Evolutionary conservation across 35 echinoderm and acorn worm species (phyloP), one percentile per base, ranked within the genome.

Genomic region (Chiridota heheva): DNA sequence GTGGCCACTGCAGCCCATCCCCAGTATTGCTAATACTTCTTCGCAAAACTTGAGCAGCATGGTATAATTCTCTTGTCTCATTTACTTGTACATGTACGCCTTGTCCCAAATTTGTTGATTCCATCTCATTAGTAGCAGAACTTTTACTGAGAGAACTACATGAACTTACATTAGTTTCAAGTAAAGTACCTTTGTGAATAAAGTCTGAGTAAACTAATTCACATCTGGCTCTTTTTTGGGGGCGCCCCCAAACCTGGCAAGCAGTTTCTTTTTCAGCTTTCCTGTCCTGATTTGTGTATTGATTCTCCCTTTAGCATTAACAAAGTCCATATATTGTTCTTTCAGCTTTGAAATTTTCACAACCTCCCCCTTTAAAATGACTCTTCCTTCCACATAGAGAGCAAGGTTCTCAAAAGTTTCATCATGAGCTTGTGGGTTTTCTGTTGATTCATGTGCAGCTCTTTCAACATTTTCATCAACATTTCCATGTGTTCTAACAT

Each of bases 11-110:
- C 63, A 67, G 17, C 8, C 10, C 18, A 31, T 46, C 33, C 25
- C 7, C 33, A 7, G 29, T 27, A 32, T 31, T 49, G 40, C n/a
- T 17, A 44, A 48, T 2, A 44, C 17, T 49, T n/a, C 18, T 46
- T 26, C 44, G 26, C 40, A 48, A 74, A 27, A 74, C 2, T 29
- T 74, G 71, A 12, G 46, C 46, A 30, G 71, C 71, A 48, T 74
- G 42, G 33, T 74, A 74, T 7, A 74, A 46, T 16, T 74, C 71
- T 74, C 6, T 55, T 48, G 42, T 55, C 28, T 74, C 71, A 72
- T 72, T 42, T 37, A 37, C 35, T 35, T 67, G 48, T 18, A 63
- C 7, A 63, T 13, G 30, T 26, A n/a, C n/a, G n/a, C n/a, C n/a
- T n/a, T n/a, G n/a, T n/a, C n/a, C n/a, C n/a, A 30, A 30, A 63